Base-by-base conservation (phyloP, 2,113 vertebrate species). In the Oncorhynchus keta region DNA sequence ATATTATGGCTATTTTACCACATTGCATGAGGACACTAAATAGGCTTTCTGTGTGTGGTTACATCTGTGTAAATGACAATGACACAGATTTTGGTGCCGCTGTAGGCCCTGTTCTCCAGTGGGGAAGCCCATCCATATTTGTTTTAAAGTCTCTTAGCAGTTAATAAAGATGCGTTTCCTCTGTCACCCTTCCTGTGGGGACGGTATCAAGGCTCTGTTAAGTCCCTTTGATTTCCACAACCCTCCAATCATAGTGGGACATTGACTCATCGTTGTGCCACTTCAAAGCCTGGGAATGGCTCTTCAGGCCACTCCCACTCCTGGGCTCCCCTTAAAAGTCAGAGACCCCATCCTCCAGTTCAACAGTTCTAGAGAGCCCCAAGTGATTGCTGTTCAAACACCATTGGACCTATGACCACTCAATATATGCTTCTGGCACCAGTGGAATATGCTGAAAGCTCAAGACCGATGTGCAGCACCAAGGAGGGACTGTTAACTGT, bases 121-220 rank as follows among this genome's bases (percentile, higher is more conserved):
- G 65, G 84, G 76, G 70, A 84, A 76, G 73, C 85, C 55, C 80
- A 83, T 92, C 88, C 89, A 87, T 95, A 90, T 94, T 95, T 94
- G 92, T 94, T 95, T 95, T 90, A 92, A 94, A 95, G 94, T 95
- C 85, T 80, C 89, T 93, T 95, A 93, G 92, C 92, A 93, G 91
- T 94, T 92, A 92, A 95, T 95, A 93, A 94, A 95, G 95, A 92
- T 86, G 88, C 89, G 88, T 92, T 95, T 94, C 93, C 93, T 93
- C 88, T 71, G 65, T 90, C 89, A 86, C 83, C 91, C 92, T 95
- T 94, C 92, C 95, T 95, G 95, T 91, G 93, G 95, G 93, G 92
- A 91, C 84, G 89, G 90, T 94, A 91, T 96, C 95, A 95, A 94
- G 93, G 90, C 94, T 94, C 93, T 96, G 95, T 94, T 96, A 96